These are phyloP conservation scores for Montipora cactus DNA, from an alignment of 64 coral and sea anemone genomes.

Conservation along the genomic window DNA sequence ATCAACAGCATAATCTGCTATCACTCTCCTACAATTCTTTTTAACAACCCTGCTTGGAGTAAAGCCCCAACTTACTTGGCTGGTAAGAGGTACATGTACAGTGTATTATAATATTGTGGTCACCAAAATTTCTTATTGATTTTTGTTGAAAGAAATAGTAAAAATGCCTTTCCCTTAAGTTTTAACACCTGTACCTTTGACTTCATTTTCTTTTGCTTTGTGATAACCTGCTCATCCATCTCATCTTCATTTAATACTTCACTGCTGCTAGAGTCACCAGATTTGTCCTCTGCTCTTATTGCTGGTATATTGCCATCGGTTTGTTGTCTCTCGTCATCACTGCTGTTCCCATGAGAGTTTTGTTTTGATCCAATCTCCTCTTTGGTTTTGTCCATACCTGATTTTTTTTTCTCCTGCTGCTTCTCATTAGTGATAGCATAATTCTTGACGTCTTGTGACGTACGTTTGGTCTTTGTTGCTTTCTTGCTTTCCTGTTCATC, in stretches of 20 bases:
- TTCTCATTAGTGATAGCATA: background rate
- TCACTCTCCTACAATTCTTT: too few relatives aligned
- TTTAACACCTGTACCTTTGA: background rate
- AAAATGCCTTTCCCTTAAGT: background rate
- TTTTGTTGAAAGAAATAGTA: too few relatives aligned
- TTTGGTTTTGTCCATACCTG: conserved; percentile 3
- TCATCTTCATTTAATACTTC: background rate
- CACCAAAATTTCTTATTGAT: too few relatives aligned
- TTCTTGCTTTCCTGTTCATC: conserved; percentile 23
- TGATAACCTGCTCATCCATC: background rate
- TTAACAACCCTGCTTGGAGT: too few relatives aligned
- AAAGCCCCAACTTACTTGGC: too few relatives aligned
- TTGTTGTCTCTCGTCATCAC: background rate
- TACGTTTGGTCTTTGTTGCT: background rate
- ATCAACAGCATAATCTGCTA: too few relatives aligned
- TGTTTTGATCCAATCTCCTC: background rate
- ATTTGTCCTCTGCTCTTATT: background rate
- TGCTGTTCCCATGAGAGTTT: background rate
- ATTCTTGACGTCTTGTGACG: background rate
- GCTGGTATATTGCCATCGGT: background rate
- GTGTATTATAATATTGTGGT: too few relatives aligned
- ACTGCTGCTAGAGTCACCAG: background rate
- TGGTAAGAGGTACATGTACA: too few relatives aligned
- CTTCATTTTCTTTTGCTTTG: conserved; percentile 20
- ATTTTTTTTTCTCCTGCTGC: background rate